Percentiles rank a stretch among this genome's conserved stretches.
Conservation (phyloP, 2,113 vertebrate genomes). For the Microcebus ravelobensis region DNA sequence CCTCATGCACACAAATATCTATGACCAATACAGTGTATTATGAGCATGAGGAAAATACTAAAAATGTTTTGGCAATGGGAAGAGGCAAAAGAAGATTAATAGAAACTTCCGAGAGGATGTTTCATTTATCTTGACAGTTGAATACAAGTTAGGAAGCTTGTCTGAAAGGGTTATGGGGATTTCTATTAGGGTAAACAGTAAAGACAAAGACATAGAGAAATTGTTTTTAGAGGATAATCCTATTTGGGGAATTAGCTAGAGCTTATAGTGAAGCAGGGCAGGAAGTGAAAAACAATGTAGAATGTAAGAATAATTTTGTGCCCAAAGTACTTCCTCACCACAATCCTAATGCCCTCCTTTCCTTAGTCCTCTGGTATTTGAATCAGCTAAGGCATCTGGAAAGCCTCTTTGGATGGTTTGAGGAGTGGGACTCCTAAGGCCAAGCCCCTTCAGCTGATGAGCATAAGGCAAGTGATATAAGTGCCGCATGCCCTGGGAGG, state of each 20-base stretch:
- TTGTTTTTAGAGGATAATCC: not conserved
- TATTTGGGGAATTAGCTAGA: not conserved
- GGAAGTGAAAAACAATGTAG: not conserved
- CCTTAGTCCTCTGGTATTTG: not conserved
- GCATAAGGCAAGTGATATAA: not conserved
- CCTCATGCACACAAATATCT: not conserved
- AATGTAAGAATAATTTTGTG: conserved; percentile 1
- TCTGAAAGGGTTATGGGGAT: not conserved
- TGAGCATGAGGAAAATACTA: not conserved
- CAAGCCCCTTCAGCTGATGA: not conserved
- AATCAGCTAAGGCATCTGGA: conserved; percentile 40
- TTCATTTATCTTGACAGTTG: not conserved
- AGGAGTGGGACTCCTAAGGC: not conserved
- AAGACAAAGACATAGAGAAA: not conserved
- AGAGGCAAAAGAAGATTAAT: not conserved
- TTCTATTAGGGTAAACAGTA: not conserved
- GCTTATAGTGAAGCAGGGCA: not conserved
- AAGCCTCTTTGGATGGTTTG: not conserved
- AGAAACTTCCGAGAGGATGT: not conserved
- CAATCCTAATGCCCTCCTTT: not conserved
- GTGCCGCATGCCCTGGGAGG: not conserved
- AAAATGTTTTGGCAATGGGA: not conserved
- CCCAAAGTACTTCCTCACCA: not conserved
- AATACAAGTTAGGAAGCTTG: not conserved
- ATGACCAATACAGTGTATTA: not conserved